phyloP scores from a whole-genome alignment of 1,140 invertebrate genomes.

The Cydia fagiglandana region DNA sequence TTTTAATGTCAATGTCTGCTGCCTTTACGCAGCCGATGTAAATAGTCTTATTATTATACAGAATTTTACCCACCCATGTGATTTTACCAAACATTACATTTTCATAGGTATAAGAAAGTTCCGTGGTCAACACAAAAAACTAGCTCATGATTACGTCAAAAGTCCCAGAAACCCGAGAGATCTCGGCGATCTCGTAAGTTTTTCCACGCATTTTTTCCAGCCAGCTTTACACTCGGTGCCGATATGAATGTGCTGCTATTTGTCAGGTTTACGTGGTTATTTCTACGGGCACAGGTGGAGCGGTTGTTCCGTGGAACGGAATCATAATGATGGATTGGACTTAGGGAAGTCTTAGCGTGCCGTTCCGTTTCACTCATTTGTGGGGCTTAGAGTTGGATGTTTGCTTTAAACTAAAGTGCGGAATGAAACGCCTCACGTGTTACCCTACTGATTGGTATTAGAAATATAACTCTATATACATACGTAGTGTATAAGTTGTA shows the following conservation, averaged over 20 bases:
- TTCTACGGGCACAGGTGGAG: constrained; percentile 60
- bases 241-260: constrained; percentile 66
- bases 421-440: not conserved
- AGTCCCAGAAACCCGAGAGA: constrained; percentile 44
- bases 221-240: constrained; percentile 44
- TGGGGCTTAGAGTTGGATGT: constrained; percentile 38
- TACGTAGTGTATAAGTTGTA: too few species aligned
- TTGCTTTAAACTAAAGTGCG: constrained; percentile 2
- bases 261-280: constrained; percentile 67
- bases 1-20: too few species aligned
- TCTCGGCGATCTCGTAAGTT: constrained; percentile 47
- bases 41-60: not conserved
- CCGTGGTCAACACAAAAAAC: constrained; percentile 35
- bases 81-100: constrained; percentile 32
- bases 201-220: constrained; percentile 50
- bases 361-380: constrained; percentile 39
- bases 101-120: constrained; percentile 33
- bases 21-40: not conserved
- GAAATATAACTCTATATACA: too few species aligned
- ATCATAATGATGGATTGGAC: constrained; percentile 68
- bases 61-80: not conserved
- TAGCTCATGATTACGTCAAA: constrained; percentile 31
- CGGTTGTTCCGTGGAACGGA: constrained; percentile 48
- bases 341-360: constrained; percentile 54
- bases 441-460: not conserved